A percentile compares a stretch with the other conserved stretches of the same genome.
Conservation (phyloP, 2,888 invertebrate species). For the Aporophyla lueneburgensis region DNA sequence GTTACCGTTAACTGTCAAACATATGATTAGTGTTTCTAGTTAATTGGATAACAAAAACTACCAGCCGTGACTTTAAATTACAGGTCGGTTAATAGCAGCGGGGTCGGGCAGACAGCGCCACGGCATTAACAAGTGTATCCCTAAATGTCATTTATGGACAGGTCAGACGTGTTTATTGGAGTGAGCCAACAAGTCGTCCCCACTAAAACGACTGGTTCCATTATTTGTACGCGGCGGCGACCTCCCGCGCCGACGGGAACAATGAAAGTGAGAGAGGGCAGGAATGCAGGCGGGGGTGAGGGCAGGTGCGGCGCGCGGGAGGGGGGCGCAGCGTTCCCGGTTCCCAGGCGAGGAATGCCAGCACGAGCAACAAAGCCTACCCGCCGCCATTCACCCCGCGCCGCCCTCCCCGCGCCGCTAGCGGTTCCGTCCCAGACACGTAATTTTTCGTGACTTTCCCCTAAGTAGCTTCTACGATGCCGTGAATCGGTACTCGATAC, state of each 20-base stretch:
- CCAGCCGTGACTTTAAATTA: slow-evolving; percentile 56
- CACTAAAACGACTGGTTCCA: slow-evolving; percentile 85
- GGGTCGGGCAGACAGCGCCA: slow-evolving; percentile 46
- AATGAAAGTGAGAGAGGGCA: slow-evolving; percentile 90
- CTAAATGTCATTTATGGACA: slow-evolving; percentile 85
- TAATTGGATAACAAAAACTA: slow-evolving; percentile 66
- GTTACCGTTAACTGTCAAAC: slow-evolving; percentile 79
- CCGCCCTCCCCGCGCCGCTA: slow-evolving; percentile 71
- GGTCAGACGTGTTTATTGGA: slow-evolving; percentile 85
- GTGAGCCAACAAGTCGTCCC: slow-evolving; percentile 81
- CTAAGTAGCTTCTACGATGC: slow-evolving; percentile 80
- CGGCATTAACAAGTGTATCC: slow-evolving; percentile 80
- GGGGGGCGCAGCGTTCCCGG: slow-evolving; percentile 82
- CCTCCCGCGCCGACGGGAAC: slow-evolving; percentile 90
- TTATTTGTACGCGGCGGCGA: slow-evolving; percentile 86
- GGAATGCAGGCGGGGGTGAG: slow-evolving; percentile 84
- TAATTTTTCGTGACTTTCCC: slow-evolving; percentile 87
- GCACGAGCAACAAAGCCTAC: slow-evolving; percentile 89
- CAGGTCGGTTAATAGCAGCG: slow-evolving; percentile 44
- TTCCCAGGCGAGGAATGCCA: slow-evolving; percentile 91
- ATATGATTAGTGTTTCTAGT: slow-evolving; percentile 72
- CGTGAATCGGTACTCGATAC: slow-evolving; percentile 74
- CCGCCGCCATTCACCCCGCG: slow-evolving; percentile 88
- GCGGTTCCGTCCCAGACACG: slow-evolving; percentile 82
- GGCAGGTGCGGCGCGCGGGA: slow-evolving; percentile 75